These are phyloP conservation scores for Apaloderma vittatum DNA, from an alignment of 2,113 vertebrate genomes.

Conservation along the genomic window DNA sequence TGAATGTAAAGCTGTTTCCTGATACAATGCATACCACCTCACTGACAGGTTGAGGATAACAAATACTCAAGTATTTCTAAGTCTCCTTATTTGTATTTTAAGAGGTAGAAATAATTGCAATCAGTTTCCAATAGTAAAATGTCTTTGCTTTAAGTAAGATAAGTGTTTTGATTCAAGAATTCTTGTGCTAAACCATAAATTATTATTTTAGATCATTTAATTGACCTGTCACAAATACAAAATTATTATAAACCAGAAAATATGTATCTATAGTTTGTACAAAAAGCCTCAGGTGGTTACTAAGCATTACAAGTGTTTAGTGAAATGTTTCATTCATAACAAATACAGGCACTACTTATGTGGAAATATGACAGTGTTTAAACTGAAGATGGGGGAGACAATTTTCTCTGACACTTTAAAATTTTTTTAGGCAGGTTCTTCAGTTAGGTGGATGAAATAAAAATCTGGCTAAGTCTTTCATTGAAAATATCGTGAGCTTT, in stretches of 20 bases:
- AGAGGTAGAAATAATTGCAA: not conserved
- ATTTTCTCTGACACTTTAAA: not conserved
- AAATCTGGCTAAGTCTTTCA: not conserved
- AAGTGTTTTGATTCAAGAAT: not conserved
- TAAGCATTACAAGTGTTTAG: not conserved
- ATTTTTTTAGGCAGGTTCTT: not conserved
- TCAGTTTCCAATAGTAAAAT: not conserved
- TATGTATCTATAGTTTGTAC: not conserved
- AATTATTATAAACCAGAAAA: not conserved
- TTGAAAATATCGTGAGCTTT: not conserved
- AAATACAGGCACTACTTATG: not conserved
- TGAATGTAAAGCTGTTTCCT: not conserved
- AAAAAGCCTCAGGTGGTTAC: not conserved
- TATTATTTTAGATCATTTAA: not conserved
- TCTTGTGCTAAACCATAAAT: not conserved
- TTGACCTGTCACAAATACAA: not conserved
- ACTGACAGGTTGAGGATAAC: not conserved
- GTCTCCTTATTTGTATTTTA: not conserved
- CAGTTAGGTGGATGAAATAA: not conserved
- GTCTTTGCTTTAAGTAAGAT: not conserved
- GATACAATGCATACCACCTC: not conserved
- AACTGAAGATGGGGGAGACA: not conserved
- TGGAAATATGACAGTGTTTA: not conserved
- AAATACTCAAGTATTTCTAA: not conserved
- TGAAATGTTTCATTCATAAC: not conserved